A percentile compares a stretch with the other conserved stretches of the same genome.
phyloP scores from a whole-genome alignment of 2,888 invertebrate genomes.

The Andrena fulva region DNA sequence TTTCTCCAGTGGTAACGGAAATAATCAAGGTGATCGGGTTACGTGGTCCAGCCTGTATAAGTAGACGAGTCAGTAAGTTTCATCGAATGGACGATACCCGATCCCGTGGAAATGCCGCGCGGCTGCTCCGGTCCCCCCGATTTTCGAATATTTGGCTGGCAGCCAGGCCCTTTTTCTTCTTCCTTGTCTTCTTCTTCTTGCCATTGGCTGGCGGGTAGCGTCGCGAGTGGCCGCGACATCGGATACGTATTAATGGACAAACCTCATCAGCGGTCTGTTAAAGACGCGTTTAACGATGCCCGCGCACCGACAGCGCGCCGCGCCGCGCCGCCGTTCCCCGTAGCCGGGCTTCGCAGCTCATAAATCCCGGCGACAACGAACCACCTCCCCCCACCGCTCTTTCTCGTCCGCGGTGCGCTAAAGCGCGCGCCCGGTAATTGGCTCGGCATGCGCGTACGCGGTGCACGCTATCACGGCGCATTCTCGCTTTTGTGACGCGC shows the following conservation, averaged over 20 bases:
- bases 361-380: constrained; percentile 62
- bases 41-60: too few relatives aligned
- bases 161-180: constrained; percentile 52
- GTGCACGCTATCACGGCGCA: not conserved
- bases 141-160: constrained; percentile 67
- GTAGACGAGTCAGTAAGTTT: constrained; percentile 7
- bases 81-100: constrained; percentile 57
- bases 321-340: constrained; percentile 15
- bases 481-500: not conserved
- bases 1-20: too few relatives aligned
- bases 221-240: constrained; percentile 56
- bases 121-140: constrained; percentile 42
- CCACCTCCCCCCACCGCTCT: not conserved
- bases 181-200: constrained; percentile 14
- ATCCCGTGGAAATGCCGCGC: constrained; percentile 41
- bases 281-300: constrained; percentile 60
- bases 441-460: not conserved
- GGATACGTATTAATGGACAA: constrained; percentile 72
- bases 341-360: constrained; percentile 55
- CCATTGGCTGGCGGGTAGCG: constrained; percentile 23
- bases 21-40: too few relatives aligned
- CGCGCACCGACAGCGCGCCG: constrained; percentile 13
- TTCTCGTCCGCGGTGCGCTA: not conserved
- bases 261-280: constrained; percentile 68
- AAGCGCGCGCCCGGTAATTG: constrained; percentile 44